Percentiles rank a stretch among this genome's conserved stretches.
These are phyloP conservation scores for Pterophyllum scalare DNA, from an alignment of 2,113 vertebrate species.

Conservation along the genomic window DNA sequence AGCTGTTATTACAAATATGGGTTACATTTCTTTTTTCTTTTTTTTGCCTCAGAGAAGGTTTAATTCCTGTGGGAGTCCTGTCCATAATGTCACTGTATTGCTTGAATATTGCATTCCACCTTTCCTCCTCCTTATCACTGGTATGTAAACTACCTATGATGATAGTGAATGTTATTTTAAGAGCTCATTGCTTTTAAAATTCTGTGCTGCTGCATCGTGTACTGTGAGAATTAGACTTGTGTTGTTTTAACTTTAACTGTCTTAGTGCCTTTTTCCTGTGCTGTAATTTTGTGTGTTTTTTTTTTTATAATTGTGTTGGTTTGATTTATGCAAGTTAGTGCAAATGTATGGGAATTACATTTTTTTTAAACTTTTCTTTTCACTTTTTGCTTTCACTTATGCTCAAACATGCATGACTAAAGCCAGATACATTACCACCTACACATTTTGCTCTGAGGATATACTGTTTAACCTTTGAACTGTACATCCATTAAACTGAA, in stretches of 20 bases:
- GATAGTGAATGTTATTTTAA: conserved; percentile 35
- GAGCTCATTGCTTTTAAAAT: conserved; percentile 10
- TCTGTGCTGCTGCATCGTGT: conserved; percentile 46
- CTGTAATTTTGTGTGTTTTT: neutral
- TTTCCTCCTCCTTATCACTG: neutral
- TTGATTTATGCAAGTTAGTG: neutral
- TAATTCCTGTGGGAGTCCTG: neutral
- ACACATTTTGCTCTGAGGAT: conserved; percentile 28
- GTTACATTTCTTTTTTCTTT: too few relatives aligned
- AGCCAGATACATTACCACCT: conserved; percentile 11
- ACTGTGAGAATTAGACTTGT: conserved; percentile 34
- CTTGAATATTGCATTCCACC: conserved; percentile 4
- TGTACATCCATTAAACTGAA: neutral
- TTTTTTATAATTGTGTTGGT: neutral
- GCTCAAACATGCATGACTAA: conserved; percentile 6
- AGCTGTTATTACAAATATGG: neutral
- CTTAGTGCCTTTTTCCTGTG: conserved; percentile 39
- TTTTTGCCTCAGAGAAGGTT: neutral
- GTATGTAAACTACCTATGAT: conserved; percentile 37
- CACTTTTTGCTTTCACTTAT: neutral
- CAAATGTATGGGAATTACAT: neutral
- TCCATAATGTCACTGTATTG: neutral
- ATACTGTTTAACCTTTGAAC: neutral
- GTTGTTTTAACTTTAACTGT: conserved; percentile 16
- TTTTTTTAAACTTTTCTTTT: too few relatives aligned